Evolutionary conservation across 2,888 invertebrate species (phyloP).

Genomic region (Zelleria hepariella): DNA sequence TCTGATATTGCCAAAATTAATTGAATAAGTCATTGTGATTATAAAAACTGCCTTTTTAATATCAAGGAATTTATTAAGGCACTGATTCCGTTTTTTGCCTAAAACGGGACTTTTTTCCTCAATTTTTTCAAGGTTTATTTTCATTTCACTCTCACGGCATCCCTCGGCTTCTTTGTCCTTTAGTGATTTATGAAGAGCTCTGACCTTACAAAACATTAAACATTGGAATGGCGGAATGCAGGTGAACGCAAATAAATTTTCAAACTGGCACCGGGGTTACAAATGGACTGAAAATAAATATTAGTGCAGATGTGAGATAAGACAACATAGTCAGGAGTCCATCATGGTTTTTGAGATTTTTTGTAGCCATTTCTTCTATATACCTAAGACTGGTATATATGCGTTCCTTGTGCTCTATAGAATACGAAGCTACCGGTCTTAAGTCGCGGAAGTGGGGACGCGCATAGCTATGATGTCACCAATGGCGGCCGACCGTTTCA

Average conservation of each 20-base stretch:
- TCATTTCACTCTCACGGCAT: constrained; percentile 1
- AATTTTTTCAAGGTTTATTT: not conserved
- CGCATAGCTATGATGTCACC: too few relatives aligned
- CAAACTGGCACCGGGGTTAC: not conserved
- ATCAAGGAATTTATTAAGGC: not conserved
- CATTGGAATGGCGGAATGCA: constrained; percentile 19
- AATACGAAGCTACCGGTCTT: too few relatives aligned
- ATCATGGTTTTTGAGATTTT: too few relatives aligned
- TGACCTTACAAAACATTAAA: constrained; percentile 27
- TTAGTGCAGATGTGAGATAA: not conserved
- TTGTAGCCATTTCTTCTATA: too few relatives aligned
- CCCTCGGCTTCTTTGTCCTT: constrained; percentile 19
- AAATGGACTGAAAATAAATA: not conserved
- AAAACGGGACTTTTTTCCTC: not conserved
- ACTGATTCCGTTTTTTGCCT: not conserved
- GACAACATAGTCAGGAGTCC: too few relatives aligned
- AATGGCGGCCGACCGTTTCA: too few relatives aligned
- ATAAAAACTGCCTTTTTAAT: too few relatives aligned
- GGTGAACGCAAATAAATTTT: constrained; percentile 23
- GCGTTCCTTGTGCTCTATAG: too few relatives aligned
- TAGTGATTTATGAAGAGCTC: constrained; percentile 26
- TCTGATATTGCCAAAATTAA: too few relatives aligned
- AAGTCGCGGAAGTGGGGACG: too few relatives aligned
- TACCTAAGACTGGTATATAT: too few relatives aligned
- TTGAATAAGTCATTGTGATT: too few relatives aligned